Conservation (phyloP, 1,140 invertebrate genomes). For the Arctopsyche grandis region DNA sequence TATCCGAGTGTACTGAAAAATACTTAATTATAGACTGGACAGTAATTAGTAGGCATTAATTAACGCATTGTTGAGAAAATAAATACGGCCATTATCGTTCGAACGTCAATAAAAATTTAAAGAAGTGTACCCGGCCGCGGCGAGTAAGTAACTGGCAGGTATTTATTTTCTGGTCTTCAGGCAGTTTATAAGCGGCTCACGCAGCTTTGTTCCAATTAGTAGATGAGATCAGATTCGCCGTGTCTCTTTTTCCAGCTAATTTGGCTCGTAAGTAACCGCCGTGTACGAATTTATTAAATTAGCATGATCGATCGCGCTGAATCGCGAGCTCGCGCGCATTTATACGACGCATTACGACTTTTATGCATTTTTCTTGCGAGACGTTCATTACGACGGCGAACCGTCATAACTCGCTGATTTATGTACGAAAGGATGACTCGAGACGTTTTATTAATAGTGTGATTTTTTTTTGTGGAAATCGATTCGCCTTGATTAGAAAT, state of each 20-base stretch:
- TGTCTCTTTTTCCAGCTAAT: conserved; percentile 39
- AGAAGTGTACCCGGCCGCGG: too few species aligned
- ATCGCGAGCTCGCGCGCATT: conserved; percentile 25
- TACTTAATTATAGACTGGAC: too few species aligned
- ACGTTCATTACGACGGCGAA: background rate
- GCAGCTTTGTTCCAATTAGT: conserved; percentile 53
- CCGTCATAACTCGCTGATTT: conserved; percentile 8
- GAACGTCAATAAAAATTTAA: too few species aligned
- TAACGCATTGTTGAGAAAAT: too few species aligned
- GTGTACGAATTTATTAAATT: conserved; percentile 38
- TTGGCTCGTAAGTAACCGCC: conserved; percentile 12
- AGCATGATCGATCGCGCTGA: conserved; percentile 31
- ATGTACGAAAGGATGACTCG: background rate
- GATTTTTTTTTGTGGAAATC: too few species aligned
- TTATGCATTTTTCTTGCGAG: conserved; percentile 8
- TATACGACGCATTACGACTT: conserved; percentile 18
- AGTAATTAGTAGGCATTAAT: too few species aligned
- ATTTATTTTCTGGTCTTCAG: background rate
- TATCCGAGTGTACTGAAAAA: too few species aligned
- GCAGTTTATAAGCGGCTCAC: conserved; percentile 48
- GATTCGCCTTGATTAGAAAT: too few species aligned
- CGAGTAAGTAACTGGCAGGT: too few species aligned
- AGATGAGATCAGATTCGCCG: conserved; percentile 53
- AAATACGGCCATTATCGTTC: too few species aligned
- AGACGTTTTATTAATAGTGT: background rate